Evolutionary conservation across 2,888 invertebrate species (phyloP).

Genomic region (Polyommatus iphigenia): DNA sequence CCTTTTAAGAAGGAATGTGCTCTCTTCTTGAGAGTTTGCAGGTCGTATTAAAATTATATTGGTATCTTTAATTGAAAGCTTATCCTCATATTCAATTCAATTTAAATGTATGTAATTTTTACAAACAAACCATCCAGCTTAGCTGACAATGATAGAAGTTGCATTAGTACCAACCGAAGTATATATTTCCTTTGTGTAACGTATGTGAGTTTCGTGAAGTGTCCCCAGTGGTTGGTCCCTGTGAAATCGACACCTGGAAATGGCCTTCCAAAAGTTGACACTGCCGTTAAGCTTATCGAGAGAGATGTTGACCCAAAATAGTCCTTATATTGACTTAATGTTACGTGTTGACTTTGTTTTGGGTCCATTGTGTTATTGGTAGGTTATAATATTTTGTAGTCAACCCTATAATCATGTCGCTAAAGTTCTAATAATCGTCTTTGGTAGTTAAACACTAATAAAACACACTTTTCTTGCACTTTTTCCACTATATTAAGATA

Average conservation of each 20-base stretch:
- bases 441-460: no score
- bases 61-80: no score
- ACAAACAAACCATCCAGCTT: background rate
- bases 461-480: no score
- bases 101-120: no score
- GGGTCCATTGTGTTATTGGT: background rate
- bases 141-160: background rate
- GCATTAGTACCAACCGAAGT: background rate
- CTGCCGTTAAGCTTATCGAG: background rate
- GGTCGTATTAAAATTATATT: no score
- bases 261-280: background rate
- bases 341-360: background rate
- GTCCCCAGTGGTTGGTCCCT: background rate
- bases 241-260: conserved; percentile 1
- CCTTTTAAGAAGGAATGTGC: no score
- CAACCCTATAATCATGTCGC: no score
- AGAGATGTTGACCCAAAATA: background rate
- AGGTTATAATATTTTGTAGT: no score
- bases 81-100: no score
- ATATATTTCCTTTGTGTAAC: background rate
- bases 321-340: background rate
- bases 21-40: no score
- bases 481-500: no score
- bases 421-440: no score
- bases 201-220: background rate